Conservation (phyloP, 64 coral and sea anemone species). For the Orbicella faveolata region DNA sequence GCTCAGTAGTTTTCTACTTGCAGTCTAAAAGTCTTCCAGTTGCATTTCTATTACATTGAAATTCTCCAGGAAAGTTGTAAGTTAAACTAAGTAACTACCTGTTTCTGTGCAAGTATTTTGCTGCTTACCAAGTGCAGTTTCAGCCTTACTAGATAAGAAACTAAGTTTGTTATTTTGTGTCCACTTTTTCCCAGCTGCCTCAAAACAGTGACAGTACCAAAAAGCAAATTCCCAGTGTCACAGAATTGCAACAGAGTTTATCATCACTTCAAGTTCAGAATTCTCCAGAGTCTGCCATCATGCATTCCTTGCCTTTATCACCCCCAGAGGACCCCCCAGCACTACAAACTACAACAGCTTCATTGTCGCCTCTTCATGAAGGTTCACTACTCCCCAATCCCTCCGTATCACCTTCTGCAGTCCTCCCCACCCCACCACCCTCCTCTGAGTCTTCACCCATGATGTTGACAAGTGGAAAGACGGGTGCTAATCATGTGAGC, state of each 20-base stretch:
- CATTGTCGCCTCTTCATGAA: neutral
- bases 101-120: too few relatives aligned
- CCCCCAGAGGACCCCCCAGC: slow-evolving; percentile 9
- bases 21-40: too few relatives aligned
- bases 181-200: neutral
- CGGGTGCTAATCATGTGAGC: neutral
- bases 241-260: slow-evolving; percentile 10
- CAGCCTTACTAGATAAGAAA: neutral
- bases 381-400: neutral
- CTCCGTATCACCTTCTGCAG: slow-evolving; percentile 36
- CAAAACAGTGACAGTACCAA: neutral
- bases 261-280: slow-evolving; percentile 28
- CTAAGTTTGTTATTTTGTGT: neutral
- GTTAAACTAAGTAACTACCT: too few relatives aligned
- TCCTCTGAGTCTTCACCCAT: slow-evolving; percentile 73
- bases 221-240: slow-evolving; percentile 7
- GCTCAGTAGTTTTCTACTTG: too few relatives aligned
- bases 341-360: neutral
- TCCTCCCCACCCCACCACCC: slow-evolving; percentile 79
- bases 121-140: too few relatives aligned
- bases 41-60: too few relatives aligned
- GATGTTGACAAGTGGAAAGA: neutral
- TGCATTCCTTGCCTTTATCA: neutral
- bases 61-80: too few relatives aligned
- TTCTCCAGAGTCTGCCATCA: neutral